Percentiles rank a stretch among this genome's conserved stretches.
These are phyloP conservation scores for Prunella himalayana DNA, from an alignment of 2,113 vertebrate genomes.

Conservation along the genomic window DNA sequence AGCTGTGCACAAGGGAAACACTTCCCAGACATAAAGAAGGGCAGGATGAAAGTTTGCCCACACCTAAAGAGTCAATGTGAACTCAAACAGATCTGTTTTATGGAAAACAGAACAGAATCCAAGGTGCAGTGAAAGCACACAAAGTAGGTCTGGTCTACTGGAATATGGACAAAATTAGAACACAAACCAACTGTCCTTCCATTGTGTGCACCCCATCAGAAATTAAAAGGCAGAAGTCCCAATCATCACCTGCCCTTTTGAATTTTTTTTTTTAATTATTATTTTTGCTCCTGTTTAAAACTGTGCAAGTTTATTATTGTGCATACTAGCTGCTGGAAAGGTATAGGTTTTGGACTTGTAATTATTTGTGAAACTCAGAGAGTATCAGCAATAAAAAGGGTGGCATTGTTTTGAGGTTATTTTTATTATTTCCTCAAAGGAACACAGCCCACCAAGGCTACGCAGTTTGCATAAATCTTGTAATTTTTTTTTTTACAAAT, in stretches of 20 bases:
- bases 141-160: neutral
- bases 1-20: neutral
- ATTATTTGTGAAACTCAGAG: neutral
- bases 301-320: neutral
- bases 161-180: neutral
- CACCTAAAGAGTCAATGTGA: neutral
- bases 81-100: neutral
- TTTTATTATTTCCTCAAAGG: constrained; percentile 44
- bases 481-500: constrained; percentile 44
- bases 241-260: neutral
- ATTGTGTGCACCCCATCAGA: neutral
- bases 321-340: neutral
- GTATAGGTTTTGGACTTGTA: neutral
- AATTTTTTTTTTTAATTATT: neutral
- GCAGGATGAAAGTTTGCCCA: neutral
- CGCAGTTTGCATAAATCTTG: constrained; percentile 26
- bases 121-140: neutral
- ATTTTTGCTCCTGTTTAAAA: neutral
- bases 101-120: neutral
- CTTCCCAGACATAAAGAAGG: neutral
- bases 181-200: neutral
- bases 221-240: neutral
- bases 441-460: neutral
- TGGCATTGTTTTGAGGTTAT: neutral
- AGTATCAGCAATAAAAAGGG: neutral